Conservation (phyloP, 2,888 invertebrate species). For the Nemoura dubitans region DNA sequence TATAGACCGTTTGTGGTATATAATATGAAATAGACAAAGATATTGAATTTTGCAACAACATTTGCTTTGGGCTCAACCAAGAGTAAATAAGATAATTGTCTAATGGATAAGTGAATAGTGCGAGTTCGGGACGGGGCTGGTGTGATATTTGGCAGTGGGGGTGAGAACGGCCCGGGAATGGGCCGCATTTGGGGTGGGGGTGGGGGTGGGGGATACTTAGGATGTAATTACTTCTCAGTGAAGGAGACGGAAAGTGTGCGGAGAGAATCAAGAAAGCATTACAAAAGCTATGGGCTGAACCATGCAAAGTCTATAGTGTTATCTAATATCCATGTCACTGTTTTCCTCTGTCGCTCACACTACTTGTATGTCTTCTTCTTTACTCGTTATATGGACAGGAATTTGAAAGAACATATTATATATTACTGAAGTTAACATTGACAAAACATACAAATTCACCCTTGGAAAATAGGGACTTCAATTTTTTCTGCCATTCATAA, state of each 20-base stretch:
- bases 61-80: neutral
- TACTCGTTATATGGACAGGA: too few species aligned
- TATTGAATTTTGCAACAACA: neutral
- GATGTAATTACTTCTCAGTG: neutral
- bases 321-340: too few species aligned
- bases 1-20: neutral
- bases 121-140: neutral
- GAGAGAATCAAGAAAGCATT: neutral
- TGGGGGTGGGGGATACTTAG: neutral
- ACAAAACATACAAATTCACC: too few species aligned
- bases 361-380: too few species aligned
- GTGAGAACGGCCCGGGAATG: neutral
- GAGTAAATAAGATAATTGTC: conserved; percentile 41
- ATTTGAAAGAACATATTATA: too few species aligned
- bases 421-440: too few species aligned
- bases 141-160: neutral
- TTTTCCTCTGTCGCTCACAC: too few species aligned
- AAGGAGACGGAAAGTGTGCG: neutral
- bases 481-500: too few species aligned
- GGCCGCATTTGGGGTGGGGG: neutral
- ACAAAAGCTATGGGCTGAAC: neutral
- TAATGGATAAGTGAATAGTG: conserved; percentile 18
- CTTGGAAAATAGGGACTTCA: too few species aligned
- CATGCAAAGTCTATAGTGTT: too few species aligned
- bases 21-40: neutral